These are phyloP conservation scores for Paedocypris sp. DNA, from an alignment of 2,113 vertebrate genomes.

Conservation along the genomic window DNA sequence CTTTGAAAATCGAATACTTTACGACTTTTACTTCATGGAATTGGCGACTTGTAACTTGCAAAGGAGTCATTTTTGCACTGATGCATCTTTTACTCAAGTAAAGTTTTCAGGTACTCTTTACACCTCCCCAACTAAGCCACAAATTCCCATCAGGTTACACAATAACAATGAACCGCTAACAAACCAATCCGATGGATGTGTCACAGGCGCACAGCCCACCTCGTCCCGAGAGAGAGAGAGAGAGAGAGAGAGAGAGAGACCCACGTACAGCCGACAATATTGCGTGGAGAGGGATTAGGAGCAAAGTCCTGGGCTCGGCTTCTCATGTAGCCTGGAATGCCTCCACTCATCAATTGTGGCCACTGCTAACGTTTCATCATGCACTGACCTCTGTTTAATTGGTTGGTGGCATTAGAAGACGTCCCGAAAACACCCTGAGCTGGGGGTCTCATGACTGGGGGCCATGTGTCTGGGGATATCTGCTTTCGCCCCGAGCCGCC, in stretches of 20 bases:
- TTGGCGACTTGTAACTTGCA: too few species aligned
- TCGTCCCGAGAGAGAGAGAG: slow-evolving; percentile 46
- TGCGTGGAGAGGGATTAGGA: slow-evolving; percentile 79
- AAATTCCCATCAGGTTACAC: slow-evolving; percentile 48
- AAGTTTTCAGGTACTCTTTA: too few species aligned
- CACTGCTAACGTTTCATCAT: slow-evolving; percentile 93
- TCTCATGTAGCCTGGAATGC: slow-evolving; percentile 92
- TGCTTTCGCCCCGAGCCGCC: slow-evolving; percentile 60
- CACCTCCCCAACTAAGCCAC: too few species aligned
- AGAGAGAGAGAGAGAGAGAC: slow-evolving; percentile 34
- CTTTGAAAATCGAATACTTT: too few species aligned
- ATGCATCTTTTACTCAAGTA: too few species aligned
- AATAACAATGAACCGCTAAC: slow-evolving; percentile 53
- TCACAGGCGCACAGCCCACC: slow-evolving; percentile 47
- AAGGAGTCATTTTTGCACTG: too few species aligned
- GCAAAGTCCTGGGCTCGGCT: slow-evolving; percentile 70
- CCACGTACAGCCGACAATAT: slow-evolving; percentile 98
- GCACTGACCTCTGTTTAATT: slow-evolving; percentile 82
- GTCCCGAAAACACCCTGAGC: slow-evolving; percentile 41
- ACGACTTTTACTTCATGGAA: too few species aligned
- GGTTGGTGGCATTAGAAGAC: slow-evolving; percentile 64
- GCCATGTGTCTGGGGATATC: slow-evolving; percentile 77
- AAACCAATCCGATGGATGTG: slow-evolving; percentile 52
- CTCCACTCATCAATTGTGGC: slow-evolving; percentile 98
- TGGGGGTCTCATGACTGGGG: slow-evolving; percentile 69